Percentiles rank a stretch among this genome's conserved stretches.
Evolutionary conservation across 1,140 invertebrate genomes (phyloP).

Genomic region (Aporrectodea caliginosa): DNA sequence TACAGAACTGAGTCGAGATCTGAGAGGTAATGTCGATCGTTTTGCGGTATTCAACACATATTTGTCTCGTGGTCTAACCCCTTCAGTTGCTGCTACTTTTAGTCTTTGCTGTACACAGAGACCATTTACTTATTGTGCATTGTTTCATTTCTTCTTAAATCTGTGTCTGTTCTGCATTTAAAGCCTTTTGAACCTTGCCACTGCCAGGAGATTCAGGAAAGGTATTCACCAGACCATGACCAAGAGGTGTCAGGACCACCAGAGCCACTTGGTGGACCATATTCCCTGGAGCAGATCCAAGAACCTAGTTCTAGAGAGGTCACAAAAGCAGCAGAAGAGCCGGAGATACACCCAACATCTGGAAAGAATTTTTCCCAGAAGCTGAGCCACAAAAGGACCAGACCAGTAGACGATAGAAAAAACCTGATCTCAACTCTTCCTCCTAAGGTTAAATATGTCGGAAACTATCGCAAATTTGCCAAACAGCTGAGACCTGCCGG

Average conservation of each 20-base stretch:
- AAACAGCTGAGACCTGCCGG: background rate
- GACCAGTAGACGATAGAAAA: background rate
- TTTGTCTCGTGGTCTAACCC: background rate
- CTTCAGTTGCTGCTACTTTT: background rate
- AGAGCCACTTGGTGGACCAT: background rate
- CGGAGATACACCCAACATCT: background rate
- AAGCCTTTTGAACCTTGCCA: background rate
- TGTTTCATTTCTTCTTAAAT: background rate
- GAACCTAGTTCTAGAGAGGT: background rate
- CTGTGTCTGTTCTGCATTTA: background rate
- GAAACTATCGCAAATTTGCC: background rate
- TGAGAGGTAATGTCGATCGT: too few species aligned
- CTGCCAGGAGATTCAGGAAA: background rate
- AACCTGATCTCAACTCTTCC: background rate
- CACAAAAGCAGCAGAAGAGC: background rate
- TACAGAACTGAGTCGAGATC: too few species aligned
- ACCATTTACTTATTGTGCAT: background rate
- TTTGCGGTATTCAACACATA: too few species aligned
- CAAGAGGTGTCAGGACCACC: background rate
- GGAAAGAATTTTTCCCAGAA: background rate
- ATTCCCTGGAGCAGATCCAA: background rate
- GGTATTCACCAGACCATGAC: background rate
- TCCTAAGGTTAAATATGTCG: background rate
- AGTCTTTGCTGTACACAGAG: background rate
- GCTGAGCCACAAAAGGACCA: background rate